These are phyloP conservation scores for Strigamia crassipes DNA, from an alignment of 2,888 invertebrate genomes.

Conservation along the genomic window DNA sequence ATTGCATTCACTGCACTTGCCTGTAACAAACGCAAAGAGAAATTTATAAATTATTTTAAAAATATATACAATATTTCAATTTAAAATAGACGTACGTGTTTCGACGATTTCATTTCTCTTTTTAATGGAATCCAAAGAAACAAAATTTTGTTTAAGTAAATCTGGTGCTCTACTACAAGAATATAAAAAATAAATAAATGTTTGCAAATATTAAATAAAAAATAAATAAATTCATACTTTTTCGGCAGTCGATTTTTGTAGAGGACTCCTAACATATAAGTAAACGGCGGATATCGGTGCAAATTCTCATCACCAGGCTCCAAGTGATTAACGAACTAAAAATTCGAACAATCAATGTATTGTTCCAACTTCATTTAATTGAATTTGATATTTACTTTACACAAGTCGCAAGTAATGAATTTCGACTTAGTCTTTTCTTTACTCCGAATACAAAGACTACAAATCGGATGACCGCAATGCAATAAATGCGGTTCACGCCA, in stretches of 20 bases:
- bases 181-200: neutral
- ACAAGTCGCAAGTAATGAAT: neutral
- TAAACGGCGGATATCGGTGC: neutral
- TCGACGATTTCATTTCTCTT: too few species aligned
- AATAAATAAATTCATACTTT: neutral
- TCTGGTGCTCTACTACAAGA: neutral
- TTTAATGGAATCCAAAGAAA: neutral
- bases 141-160: neutral
- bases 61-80: too few species aligned
- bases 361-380: neutral
- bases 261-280: neutral
- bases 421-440: neutral
- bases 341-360: neutral
- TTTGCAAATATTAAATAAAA: neutral
- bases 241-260: neutral
- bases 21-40: too few species aligned
- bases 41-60: too few species aligned
- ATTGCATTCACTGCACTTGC: too few species aligned
- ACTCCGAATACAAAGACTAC: neutral
- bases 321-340: neutral
- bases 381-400: neutral
- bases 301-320: neutral
- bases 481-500: constrained; percentile 11
- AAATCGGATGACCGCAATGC: constrained; percentile 7
- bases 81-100: too few species aligned